Conservation (phyloP, 2,797 vertebrate species). For the Lacerta agilis region DNA sequence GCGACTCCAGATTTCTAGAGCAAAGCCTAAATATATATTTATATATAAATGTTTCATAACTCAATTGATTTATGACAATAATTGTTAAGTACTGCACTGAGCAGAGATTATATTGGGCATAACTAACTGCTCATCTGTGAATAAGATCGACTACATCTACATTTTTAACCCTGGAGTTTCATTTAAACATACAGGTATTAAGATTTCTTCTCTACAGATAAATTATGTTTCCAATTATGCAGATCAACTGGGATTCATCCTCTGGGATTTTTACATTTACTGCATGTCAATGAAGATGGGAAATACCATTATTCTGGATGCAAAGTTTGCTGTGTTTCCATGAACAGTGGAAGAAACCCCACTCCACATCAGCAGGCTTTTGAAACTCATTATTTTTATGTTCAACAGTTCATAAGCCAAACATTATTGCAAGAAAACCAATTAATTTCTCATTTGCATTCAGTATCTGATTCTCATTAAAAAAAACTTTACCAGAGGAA, state of each 20-base stretch:
- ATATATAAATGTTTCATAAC: background rate
- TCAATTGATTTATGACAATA: slow-evolving; percentile 2
- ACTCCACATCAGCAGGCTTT: slow-evolving; percentile 10
- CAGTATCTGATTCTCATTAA: slow-evolving; percentile 21
- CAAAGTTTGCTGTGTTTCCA: slow-evolving; percentile 22
- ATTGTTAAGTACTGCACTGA: background rate
- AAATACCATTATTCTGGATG: slow-evolving; percentile 33
- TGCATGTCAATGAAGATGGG: slow-evolving; percentile 4
- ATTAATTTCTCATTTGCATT: slow-evolving; percentile 39
- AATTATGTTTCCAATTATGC: slow-evolving; percentile 41
- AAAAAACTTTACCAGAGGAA: background rate
- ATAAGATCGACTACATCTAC: background rate
- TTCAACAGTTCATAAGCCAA: slow-evolving; percentile 20
- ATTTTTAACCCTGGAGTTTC: slow-evolving; percentile 38
- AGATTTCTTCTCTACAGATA: slow-evolving; percentile 39
- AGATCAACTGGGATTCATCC: slow-evolving; percentile 22
- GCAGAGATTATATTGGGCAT: background rate
- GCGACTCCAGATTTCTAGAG: background rate
- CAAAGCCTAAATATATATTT: background rate
- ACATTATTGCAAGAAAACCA: slow-evolving; percentile 25
- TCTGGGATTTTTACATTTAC: slow-evolving; percentile 34
- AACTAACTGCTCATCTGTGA: slow-evolving; percentile 12
- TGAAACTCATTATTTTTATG: slow-evolving; percentile 34
- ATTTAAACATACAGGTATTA: slow-evolving; percentile 48
- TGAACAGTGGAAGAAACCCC: slow-evolving; percentile 27